Conservation (phyloP, 2,888 invertebrate genomes). For the Diplolepis rosae region DNA sequence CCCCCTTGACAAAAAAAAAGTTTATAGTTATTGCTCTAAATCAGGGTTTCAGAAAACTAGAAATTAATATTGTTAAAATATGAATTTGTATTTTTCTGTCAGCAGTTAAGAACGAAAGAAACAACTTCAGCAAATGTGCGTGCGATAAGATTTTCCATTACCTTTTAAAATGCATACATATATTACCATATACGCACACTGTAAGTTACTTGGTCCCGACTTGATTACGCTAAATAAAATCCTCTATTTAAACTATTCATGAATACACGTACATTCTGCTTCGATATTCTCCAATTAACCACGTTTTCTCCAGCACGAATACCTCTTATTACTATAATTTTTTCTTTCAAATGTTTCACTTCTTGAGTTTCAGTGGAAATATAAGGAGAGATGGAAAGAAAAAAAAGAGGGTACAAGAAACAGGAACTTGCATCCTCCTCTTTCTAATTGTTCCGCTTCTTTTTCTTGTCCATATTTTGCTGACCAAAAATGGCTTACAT, state of each 20-base stretch:
- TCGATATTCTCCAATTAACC: slow-evolving; percentile 10
- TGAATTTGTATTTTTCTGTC: no score
- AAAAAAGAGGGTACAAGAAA: slow-evolving; percentile 1
- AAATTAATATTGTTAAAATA: no score
- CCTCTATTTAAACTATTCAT: background rate
- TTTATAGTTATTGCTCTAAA: no score
- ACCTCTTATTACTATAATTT: slow-evolving; percentile 5
- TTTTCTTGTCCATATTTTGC: slow-evolving; percentile 2
- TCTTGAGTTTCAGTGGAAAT: background rate
- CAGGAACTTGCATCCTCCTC: slow-evolving; percentile 2
- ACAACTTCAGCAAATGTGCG: background rate
- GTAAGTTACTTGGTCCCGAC: background rate
- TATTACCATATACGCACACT: background rate
- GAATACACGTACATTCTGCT: background rate
- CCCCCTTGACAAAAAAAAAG: no score
- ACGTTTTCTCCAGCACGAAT: slow-evolving; percentile 2
- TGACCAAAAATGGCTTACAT: background rate
- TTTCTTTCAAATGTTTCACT: background rate
- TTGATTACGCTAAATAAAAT: background rate
- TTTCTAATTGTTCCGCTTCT: background rate
- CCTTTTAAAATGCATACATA: background rate
- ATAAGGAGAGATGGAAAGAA: slow-evolving; percentile 7
- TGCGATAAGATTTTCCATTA: background rate
- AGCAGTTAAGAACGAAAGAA: background rate
- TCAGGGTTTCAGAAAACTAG: no score